Base-by-base conservation (phyloP, 1,140 invertebrate species). In the Zaprionus vittiger region DNA sequence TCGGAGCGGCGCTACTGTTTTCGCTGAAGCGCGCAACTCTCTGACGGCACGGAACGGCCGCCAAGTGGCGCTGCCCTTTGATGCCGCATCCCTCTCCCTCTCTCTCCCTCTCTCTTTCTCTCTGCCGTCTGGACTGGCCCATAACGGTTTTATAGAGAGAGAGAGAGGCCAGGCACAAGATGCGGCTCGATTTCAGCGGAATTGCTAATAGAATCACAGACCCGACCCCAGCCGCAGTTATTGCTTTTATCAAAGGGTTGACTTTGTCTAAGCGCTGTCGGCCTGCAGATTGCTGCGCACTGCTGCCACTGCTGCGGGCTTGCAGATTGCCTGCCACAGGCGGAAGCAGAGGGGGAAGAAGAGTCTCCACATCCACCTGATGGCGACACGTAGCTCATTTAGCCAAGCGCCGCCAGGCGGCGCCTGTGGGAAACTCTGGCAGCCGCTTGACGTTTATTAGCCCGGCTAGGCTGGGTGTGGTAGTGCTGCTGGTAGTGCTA, bases 61-160 rank as follows among this genome's bases (percentile, higher is more conserved):
- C 70, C 84, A 87, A 86, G 83, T 87, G 84, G 85, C 84, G 84
- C 83, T 89, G 73, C 78, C 81, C 83, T 87, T 87, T 87, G 83
- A 87, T 89, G 84, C 67, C 34, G 20, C n/a, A 17, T 9, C 6
- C 17, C 17, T 22, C 9, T 52, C 3, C 20, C 47, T 49, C 20
- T 2, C 9, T 22, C 5, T 2, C 17, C 0, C 20, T 0, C 20
- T 7, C 6, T 14, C 7, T 22, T 2, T 22, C 47, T 52, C 7
- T 20, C 34, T 64, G 24, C 17, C 26, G n/a, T 9, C 63, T 41
- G 26, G 3, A 17, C 41, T 52, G 52, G 38, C 38, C 73, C 77
- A 77, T 87, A 87, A 87, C 84, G 84, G 85, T 87, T 87, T 74
- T 68, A 73, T 56, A 66, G 63, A n/a, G 65, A 47, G 38, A 47